Evolutionary conservation across 2,113 vertebrate genomes (phyloP).

Genomic region (Corythaeola cristata): DNA sequence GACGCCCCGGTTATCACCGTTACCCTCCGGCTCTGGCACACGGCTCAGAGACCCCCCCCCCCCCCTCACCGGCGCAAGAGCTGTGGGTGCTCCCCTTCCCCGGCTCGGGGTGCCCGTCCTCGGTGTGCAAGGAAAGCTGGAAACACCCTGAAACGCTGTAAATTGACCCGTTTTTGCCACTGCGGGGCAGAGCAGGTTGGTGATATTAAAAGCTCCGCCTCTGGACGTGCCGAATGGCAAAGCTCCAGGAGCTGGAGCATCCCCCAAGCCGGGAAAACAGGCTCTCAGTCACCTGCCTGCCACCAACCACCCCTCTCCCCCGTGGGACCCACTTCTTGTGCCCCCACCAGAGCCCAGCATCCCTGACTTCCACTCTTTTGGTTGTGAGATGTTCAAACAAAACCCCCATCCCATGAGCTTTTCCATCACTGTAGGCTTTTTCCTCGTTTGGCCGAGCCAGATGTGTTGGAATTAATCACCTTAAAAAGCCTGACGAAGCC

Average conservation of each 20-base stretch:
- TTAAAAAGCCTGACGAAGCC: neutral
- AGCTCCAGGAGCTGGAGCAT: neutral
- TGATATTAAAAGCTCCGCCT: neutral
- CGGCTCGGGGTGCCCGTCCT: neutral
- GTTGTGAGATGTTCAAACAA: neutral
- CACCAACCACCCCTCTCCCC: neutral
- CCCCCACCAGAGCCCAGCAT: neutral
- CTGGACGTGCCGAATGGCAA: fast-evolving
- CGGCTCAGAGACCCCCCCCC: neutral
- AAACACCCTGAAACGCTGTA: fast-evolving
- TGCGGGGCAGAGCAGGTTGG: neutral
- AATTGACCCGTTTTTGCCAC: fast-evolving
- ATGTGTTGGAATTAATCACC: neutral
- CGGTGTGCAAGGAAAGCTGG: neutral
- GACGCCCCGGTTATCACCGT: neutral
- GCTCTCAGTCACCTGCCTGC: neutral
- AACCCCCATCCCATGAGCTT: neutral
- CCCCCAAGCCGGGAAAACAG: neutral
- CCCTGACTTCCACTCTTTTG: neutral
- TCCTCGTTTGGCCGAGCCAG: neutral
- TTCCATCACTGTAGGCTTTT: neutral
- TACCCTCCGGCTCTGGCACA: neutral
- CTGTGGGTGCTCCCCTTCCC: neutral
- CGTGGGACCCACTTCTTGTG: neutral
- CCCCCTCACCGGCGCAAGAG: neutral